These are phyloP conservation scores for Hippopotamus amphibius DNA, from an alignment of 2,113 vertebrate species.

Conservation along the genomic window DNA sequence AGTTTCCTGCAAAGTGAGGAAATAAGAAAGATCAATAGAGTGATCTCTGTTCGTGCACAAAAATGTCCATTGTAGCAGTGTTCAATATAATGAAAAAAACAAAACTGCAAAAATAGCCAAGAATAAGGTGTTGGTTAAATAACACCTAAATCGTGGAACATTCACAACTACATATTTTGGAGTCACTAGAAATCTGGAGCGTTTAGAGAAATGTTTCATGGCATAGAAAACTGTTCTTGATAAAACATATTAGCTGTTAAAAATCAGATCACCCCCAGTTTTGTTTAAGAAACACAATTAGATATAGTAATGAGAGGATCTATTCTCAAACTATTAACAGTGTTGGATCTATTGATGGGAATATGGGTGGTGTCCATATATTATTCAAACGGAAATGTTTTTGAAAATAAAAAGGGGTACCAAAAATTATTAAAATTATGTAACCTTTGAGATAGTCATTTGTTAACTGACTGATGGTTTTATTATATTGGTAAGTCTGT, in stretches of 20 bases:
- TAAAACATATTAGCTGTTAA: background rate
- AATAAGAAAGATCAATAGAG: background rate
- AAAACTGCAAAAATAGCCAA: background rate
- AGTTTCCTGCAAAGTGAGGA: background rate
- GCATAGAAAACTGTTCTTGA: background rate
- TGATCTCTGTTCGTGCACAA: background rate
- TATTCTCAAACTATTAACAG: background rate
- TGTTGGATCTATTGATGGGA: background rate
- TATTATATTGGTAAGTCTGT: background rate
- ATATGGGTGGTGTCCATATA: background rate
- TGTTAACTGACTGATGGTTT: background rate
- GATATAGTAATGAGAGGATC: background rate
- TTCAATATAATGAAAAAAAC: background rate
- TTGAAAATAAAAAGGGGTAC: background rate
- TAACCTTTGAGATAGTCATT: background rate
- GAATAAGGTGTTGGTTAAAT: background rate
- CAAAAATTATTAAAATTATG: conserved; percentile 2
- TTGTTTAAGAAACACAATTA: conserved; percentile 34
- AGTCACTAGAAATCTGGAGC: background rate
- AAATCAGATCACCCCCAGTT: background rate
- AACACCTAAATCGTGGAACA: background rate
- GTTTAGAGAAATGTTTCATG: conserved; percentile 23
- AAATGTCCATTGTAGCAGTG: background rate
- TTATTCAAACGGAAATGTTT: background rate
- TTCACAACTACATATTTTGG: background rate